Base-by-base conservation (phyloP, 2,888 invertebrate genomes). In the Agrilus mali region DNA sequence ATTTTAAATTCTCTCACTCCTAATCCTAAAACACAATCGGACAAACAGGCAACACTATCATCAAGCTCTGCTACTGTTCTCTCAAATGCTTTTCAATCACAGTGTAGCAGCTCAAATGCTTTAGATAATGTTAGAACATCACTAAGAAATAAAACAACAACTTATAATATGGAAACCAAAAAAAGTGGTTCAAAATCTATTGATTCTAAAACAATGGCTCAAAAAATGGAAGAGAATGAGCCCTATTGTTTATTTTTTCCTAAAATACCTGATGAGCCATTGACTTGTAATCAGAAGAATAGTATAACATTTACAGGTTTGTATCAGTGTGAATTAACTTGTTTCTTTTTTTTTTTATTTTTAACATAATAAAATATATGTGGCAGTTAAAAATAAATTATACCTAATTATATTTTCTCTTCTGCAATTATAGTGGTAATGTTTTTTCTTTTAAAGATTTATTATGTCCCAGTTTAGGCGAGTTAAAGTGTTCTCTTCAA, bases 161-260 rank as follows among this genome's bases (percentile, higher is more conserved):
- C 68, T 4, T 68, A 62, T 38, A 64, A 78, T 4, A 68, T 70
- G 0, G 75, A 80, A 3, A 74, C 77, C 0, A 60, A 69, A 0
- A 76, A 77, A 0, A 70, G 69, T 42, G 42, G 38, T 27, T 36
- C 47, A 41, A 40, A 40, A 13, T 13, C 31, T 3, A 0, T 4
- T 20, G 31, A 33, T n/a, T 22, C 31, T 7, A 77, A 77, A 31
- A 67, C 74, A 38, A 82, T 85, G 75, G 74, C 75, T 0, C 67
- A 71, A 12, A 84, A 85, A 58, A 72, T 83, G 55, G 70, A 74
- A 15, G 70, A 73, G 0, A 75, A 79, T 8, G 76, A 76, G 1
- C 88, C 88, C 0, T 87, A 82, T 52, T 72, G 83, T 56, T 67
- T 85, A 50, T 88, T 89, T 62, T 78, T 84, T 17, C 82, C 86